Evolutionary conservation across 2,113 vertebrate genomes (phyloP), one percentile per base, ranked within the genome.

Genomic region (Danio rerio): DNA sequence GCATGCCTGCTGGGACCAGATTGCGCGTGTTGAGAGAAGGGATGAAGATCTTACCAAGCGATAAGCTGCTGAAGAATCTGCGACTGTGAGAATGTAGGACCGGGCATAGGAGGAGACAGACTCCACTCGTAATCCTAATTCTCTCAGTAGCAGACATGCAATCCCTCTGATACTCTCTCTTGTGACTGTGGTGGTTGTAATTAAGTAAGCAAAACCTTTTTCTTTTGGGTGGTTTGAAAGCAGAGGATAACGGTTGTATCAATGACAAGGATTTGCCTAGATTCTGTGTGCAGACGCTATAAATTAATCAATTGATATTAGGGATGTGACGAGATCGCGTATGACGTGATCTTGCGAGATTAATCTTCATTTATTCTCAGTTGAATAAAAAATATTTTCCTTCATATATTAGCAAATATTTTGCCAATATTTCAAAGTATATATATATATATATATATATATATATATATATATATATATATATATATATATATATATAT

Each of bases 11-110:
- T 56, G 59, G 69, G 76, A 73, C 62, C 82, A 79, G 82, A 80
- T 80, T 80, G 82, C 16, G 31, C 7, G 43, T 68, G 77, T 49
- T 74, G 77, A 58, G 69, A 56, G 63, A 58, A 49, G 66, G 70
- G 83, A 74, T 58, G 83, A 80, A 72, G 52, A 73, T 71, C 61
- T 84, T 84, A 84, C 50, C n/a, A 55, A 49, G 10, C 18, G 62
- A 63, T 74, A 21, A 55, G 69, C 58, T 31, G 68, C 13, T 55
- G 42, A 73, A 68, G 72, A 66, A 68, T 74, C 62, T 66, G 50
- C 1, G 16, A 58, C 62, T 18, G 61, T 78, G 50, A 79, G 47
- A 68, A 66, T 6, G 62, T 45, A 43, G 16, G 16, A 79, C 31
- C 7, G 31, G 20, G 61, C 21, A 43, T 47, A 79, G 49, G 49